Conservation (phyloP, 1,140 invertebrate species). For the Aporrectodea caliginosa region DNA sequence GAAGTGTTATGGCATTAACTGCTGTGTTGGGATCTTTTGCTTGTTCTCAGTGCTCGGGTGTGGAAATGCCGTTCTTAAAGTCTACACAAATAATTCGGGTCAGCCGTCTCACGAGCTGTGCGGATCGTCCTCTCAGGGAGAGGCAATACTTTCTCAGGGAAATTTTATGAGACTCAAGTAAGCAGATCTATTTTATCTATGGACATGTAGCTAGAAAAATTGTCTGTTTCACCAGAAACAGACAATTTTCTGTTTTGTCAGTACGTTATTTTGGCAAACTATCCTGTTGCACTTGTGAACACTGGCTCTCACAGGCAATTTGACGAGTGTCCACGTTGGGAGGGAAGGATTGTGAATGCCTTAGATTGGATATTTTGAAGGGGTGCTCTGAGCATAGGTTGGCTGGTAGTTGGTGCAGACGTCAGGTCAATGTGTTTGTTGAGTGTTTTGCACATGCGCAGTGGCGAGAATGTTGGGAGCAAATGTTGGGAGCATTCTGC, state of each 20-base stretch:
- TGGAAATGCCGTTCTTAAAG: slow-evolving; percentile 39
- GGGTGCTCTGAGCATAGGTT: no score
- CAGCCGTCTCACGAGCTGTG: slow-evolving; percentile 79
- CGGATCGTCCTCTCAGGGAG: slow-evolving; percentile 63
- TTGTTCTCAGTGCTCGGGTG: slow-evolving; percentile 68
- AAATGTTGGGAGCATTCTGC: no score
- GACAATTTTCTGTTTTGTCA: background rate
- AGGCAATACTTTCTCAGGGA: slow-evolving; percentile 66
- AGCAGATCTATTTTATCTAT: slow-evolving; percentile 34
- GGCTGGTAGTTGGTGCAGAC: no score
- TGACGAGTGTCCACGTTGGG: background rate
- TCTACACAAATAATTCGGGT: slow-evolving; percentile 60
- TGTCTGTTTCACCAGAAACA: background rate
- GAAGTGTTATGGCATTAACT: no score
- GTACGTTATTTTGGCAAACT: background rate
- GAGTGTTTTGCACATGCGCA: no score
- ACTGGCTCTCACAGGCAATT: background rate
- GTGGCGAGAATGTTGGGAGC: no score
- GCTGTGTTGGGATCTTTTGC: background rate
- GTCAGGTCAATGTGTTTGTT: no score
- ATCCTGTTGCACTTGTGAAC: background rate
- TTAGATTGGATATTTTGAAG: no score
- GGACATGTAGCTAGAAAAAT: slow-evolving; percentile 2
- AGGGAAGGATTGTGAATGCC: no score
- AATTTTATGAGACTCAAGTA: slow-evolving; percentile 77